Base-by-base conservation (phyloP, 2,113 vertebrate genomes). In the human (Homo sapiens) region DNA sequence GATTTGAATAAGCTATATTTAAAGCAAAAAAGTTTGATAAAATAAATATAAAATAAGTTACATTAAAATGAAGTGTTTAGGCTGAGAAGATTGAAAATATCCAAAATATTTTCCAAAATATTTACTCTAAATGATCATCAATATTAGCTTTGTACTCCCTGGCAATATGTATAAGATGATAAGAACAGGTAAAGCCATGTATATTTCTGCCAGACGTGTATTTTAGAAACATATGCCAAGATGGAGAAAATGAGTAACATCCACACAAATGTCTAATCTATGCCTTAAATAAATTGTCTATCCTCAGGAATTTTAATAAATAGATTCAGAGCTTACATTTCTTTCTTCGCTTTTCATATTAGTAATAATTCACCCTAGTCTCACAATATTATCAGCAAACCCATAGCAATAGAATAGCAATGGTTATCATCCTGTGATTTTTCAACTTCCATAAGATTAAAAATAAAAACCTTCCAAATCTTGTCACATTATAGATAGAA, bases 391-490 rank as follows among this genome's bases (percentile, higher is more conserved):
- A 32, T 43, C 12, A 18, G 11, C 45, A 86, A 85, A 50, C 18
- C 5, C 7, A 27, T 18, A 23, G 9, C 43, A 66, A 43, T 32
- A 95, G 6, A 55, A 76, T 25, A 83, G 16, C 32, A n/a, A 76
- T 66, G 11, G 5, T 52, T 70, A 3, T 59, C 78, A 88, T 61
- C 1, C 43, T 83, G 32, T 40, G n/a, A 57, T 43, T 59, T 84
- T 96, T 94, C 11, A 84, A 45, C 35, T 94, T 68, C 57, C 64
- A 13, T 45, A 84, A 78, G 9, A 83, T 83, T 79, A 92, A 89
- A 94, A 85, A 38, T 55, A 50, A 64, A 82, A 52, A 81, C 61
- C 13, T 90, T 90, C 82, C 27, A 57, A 73, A 86, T 72, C 22
- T 72, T 38, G 0, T 92, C 38, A 64, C 3, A 40, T 3, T 78